Evolutionary conservation across 2,113 vertebrate species (phyloP).

Genomic region (Tringa solitaria): DNA sequence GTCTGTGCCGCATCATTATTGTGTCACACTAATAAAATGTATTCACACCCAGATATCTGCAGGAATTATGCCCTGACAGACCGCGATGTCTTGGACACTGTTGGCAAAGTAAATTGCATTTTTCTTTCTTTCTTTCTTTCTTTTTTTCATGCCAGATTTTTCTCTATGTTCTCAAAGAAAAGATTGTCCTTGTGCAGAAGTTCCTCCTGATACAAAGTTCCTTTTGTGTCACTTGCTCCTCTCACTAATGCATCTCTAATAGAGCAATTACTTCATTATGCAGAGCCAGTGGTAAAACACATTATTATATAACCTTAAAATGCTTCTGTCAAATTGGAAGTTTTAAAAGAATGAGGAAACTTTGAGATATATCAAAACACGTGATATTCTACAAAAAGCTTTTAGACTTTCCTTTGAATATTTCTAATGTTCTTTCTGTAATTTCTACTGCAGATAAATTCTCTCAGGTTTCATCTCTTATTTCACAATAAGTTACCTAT

Average conservation of each 20-base stretch:
- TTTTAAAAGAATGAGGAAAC: constrained; percentile 47
- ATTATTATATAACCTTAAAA: constrained; percentile 54
- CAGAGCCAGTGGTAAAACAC: constrained; percentile 33
- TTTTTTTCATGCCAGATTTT: background rate
- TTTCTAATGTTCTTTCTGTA: constrained; percentile 46
- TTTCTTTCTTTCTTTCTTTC: background rate
- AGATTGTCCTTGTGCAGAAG: constrained; percentile 46
- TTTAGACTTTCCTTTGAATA: constrained; percentile 36
- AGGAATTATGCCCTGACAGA: background rate
- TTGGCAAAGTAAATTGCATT: constrained; percentile 19
- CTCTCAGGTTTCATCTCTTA: constrained; percentile 41
- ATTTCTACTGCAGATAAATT: constrained; percentile 53
- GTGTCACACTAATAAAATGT: background rate
- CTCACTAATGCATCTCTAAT: constrained; percentile 68
- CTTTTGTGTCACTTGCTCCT: constrained; percentile 50
- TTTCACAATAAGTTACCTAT: constrained; percentile 43
- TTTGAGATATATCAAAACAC: constrained; percentile 61
- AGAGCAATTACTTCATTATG: constrained; percentile 62
- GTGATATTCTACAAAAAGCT: constrained; percentile 24
- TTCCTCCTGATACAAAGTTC: constrained; percentile 34
- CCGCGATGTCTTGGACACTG: background rate
- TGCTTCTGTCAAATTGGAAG: constrained; percentile 54
- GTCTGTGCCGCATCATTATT: background rate
- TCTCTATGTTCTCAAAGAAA: constrained; percentile 31
- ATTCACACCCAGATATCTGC: background rate